Conservation (phyloP, 2,797 vertebrate genomes). For the Acipenser ruthenus region DNA sequence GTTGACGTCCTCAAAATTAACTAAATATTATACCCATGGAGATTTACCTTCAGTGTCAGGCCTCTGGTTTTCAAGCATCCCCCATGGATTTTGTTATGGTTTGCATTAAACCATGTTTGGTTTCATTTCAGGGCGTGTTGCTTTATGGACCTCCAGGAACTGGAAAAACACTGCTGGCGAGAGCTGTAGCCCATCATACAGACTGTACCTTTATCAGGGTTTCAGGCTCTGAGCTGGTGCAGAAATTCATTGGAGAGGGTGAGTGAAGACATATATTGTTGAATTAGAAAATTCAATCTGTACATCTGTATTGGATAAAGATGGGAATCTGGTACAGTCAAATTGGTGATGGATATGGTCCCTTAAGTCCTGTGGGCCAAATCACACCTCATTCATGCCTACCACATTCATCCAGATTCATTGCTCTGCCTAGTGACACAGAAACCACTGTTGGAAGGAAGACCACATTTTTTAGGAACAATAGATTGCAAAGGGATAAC, state of each 20-base stretch:
- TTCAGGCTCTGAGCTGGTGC: constrained; percentile 92
- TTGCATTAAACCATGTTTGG: background rate
- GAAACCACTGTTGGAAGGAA: too few relatives aligned
- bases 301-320: background rate
- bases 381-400: too few relatives aligned
- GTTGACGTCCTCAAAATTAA: background rate
- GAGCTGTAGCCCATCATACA: constrained; percentile 94
- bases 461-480: too few relatives aligned
- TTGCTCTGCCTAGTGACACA: too few relatives aligned
- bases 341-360: background rate
- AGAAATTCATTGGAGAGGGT: constrained; percentile 98
- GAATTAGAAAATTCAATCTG: background rate
- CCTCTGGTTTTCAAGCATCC: background rate
- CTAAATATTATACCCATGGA: background rate
- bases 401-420: too few relatives aligned
- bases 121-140: constrained; percentile 74
- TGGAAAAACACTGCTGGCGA: constrained; percentile 89
- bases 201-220: constrained; percentile 98
- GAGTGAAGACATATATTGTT: fast-evolving
- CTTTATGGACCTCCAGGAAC: constrained; percentile 93
- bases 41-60: too few relatives aligned
- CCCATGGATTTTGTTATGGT: background rate
- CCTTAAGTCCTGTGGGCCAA: too few relatives aligned
- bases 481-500: too few relatives aligned
- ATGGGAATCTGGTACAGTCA: background rate